A percentile compares a stretch with the other conserved stretches of the same genome.
Evolutionary conservation across 2,113 vertebrate species (phyloP).

Genomic region (Rhombomys opimus): DNA sequence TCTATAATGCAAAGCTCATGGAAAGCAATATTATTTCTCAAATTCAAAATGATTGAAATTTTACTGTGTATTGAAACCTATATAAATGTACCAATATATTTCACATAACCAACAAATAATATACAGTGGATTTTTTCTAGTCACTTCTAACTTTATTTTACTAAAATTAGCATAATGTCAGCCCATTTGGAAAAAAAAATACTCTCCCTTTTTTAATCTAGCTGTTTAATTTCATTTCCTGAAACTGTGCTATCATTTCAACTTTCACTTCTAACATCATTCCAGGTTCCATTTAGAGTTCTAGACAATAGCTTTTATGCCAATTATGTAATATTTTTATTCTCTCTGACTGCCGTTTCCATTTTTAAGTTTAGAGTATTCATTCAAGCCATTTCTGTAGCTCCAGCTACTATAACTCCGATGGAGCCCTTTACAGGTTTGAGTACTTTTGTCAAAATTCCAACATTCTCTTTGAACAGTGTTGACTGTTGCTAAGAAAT

Average conservation of each 20-base stretch:
- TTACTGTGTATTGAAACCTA: neutral
- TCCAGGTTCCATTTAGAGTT: constrained; percentile 17
- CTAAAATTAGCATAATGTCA: neutral
- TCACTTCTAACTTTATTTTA: constrained; percentile 27
- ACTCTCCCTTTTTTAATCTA: neutral
- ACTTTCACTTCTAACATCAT: neutral
- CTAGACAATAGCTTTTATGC: neutral
- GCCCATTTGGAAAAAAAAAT: neutral
- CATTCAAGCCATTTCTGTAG: neutral
- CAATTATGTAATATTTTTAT: constrained; percentile 49
- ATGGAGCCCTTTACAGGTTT: neutral
- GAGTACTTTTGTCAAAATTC: neutral
- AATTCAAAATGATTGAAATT: constrained; percentile 48
- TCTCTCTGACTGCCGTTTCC: neutral
- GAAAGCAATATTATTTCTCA: constrained; percentile 45
- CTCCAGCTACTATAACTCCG: neutral
- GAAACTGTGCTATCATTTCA: neutral
- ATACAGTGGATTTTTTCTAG: neutral
- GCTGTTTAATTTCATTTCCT: neutral
- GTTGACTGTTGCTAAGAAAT: neutral
- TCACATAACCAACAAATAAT: constrained; percentile 45
- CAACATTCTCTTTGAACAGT: neutral
- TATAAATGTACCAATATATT: constrained; percentile 6
- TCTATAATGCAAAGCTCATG: neutral
- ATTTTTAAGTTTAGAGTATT: constrained; percentile 22